These are phyloP conservation scores for Neoaliturus tenellus DNA, from an alignment of 2,888 invertebrate genomes.

Conservation along the genomic window DNA sequence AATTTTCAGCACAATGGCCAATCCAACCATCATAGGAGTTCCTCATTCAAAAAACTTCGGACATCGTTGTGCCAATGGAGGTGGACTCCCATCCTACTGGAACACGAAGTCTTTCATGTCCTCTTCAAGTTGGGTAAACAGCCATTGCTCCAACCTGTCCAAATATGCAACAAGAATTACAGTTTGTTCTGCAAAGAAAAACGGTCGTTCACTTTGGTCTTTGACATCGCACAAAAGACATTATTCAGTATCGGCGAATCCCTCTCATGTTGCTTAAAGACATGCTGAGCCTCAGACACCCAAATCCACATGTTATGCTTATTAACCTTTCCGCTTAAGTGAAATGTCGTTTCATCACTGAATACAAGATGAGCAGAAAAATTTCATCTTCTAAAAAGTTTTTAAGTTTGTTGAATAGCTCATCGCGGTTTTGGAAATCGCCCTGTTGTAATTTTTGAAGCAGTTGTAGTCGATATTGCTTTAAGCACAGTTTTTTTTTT, in stretches of 20 bases:
- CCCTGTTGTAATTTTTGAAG: conserved; percentile 15
- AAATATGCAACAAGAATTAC: background rate
- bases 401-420: conserved; percentile 2
- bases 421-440: conserved; percentile 1
- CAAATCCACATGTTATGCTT: conserved; percentile 7
- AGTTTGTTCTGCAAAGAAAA: background rate
- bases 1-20: background rate
- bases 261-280: conserved; percentile 5
- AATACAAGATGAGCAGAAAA: conserved; percentile 13
- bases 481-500: conserved; percentile 1
- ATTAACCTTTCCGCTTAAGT: conserved; percentile 1
- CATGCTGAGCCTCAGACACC: background rate
- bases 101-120: background rate
- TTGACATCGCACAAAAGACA: conserved; percentile 21
- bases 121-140: conserved; percentile 23
- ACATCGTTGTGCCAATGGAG: conserved; percentile 35
- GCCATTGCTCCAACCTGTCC: conserved; percentile 28
- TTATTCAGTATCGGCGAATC: conserved; percentile 10
- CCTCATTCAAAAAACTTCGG: conserved; percentile 29
- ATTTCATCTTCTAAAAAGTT: background rate
- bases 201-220: conserved; percentile 21
- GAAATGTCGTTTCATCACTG: background rate
- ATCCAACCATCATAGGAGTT: conserved; percentile 26
- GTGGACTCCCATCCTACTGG: conserved; percentile 22
- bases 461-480: background rate